Evolutionary conservation across 1,140 invertebrate species (phyloP), one percentile per base, ranked within the genome.

Genomic region (Heliconius eleuchia): DNA sequence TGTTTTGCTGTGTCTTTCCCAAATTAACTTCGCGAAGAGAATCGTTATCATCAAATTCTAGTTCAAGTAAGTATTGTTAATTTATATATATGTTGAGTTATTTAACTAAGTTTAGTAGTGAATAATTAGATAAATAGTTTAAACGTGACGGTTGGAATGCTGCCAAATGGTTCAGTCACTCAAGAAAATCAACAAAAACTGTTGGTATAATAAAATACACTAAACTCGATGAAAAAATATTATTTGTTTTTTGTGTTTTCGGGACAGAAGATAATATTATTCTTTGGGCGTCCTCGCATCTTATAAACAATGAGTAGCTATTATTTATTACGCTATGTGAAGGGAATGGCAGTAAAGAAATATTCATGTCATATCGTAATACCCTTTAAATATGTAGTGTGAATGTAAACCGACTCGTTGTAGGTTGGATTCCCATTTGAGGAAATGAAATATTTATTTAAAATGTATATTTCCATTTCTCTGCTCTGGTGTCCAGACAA

Each of bases 1-100:
- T 88, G 85, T 86, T 87, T 77, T 87, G 87, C 84, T 89, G 88
- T 83, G 70, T 86, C 76, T 84, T 81, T 18, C 73, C 75, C 13
- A 85, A 84, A 76, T 39, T 77, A 76, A 76, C 50, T 27, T 39
- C 18, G 13, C 50, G 57, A 55, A 81, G 79, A 79, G 80, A 84
- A 37, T 39, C 52, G 39, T 77, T 76, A 71, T 84, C 86, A 11
- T 76, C 82, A 13, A 72, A 80, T 70, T 82, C 80, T n/a, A 81
- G 75, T 75, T 77, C 75, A 81, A 81, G 80, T 83, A 79, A 81
- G 82, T 80, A 71, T 66, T 76, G 37, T 76, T 79, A 37, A 76
- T 46, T 55, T 66, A 55, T 75, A 46, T 46, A 7, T 46, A 66
- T 13, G 60, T 30, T 1, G 23, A 60, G 23, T 60, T 9, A 27